phyloP scores from a whole-genome alignment of 2,113 vertebrate species.

The Halichoeres trimaculatus region DNA sequence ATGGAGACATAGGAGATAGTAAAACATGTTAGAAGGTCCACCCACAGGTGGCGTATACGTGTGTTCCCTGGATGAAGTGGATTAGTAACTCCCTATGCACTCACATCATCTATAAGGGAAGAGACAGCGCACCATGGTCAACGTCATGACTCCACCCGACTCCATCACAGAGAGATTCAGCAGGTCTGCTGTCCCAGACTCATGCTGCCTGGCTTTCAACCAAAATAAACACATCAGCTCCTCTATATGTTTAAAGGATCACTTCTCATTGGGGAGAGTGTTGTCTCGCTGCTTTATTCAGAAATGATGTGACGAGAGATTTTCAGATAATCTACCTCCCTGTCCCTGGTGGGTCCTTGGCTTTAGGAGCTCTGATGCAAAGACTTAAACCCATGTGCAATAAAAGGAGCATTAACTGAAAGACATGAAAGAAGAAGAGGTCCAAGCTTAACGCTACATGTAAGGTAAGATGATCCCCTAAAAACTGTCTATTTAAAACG shows the following conservation, averaged over 20 bases:
- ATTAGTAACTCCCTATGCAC: too few relatives aligned
- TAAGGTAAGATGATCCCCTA: too few relatives aligned
- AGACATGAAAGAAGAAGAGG: neutral
- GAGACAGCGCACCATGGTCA: neutral
- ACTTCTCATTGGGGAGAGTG: slow-evolving; percentile 1
- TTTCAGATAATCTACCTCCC: neutral
- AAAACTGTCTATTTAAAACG: too few relatives aligned
- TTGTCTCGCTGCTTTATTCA: neutral
- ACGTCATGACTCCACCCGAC: slow-evolving; percentile 31
- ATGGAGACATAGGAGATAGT: neutral
- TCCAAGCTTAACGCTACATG: neutral
- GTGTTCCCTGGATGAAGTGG: too few relatives aligned
- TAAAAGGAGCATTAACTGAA: neutral
- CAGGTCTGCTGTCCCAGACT: slow-evolving; percentile 19
- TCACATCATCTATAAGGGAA: neutral
- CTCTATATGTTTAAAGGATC: neutral
- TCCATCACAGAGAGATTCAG: slow-evolving; percentile 3
- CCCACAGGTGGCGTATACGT: neutral
- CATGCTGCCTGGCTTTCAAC: slow-evolving; percentile 11
- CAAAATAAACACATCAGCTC: slow-evolving; percentile 13
- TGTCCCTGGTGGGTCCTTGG: neutral
- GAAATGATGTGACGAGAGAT: neutral
- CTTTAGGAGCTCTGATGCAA: neutral
- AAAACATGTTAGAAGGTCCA: neutral
- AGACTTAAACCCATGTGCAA: neutral